Evolutionary conservation across 2,888 invertebrate genomes (phyloP).

Genomic region (Scaptomyza polygonia): DNA sequence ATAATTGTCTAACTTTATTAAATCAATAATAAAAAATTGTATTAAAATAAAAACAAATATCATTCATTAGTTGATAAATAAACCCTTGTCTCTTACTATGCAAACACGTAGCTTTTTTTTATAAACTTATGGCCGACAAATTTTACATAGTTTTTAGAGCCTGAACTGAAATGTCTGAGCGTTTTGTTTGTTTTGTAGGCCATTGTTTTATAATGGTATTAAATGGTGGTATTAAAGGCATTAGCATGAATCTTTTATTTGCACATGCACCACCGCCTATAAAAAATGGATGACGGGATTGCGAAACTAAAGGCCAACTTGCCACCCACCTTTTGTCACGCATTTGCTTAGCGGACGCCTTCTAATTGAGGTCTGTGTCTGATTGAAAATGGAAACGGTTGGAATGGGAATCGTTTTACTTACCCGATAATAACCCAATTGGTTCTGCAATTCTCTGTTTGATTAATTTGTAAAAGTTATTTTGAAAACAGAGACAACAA

Average conservation of each 20-base stretch:
- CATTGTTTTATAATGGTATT: conserved; percentile 67
- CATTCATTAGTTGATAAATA: background rate
- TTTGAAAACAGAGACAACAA: background rate
- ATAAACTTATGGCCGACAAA: conserved; percentile 7
- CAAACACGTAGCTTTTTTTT: conserved; percentile 10
- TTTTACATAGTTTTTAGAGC: conserved; percentile 43
- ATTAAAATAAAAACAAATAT: background rate
- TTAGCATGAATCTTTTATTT: conserved; percentile 74
- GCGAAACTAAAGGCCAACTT: conserved; percentile 6
- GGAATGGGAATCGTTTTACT: background rate
- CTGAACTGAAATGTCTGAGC: background rate
- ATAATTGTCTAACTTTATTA: too few relatives aligned
- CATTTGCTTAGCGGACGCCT: conserved; percentile 40
- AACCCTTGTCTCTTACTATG: background rate
- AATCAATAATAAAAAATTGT: background rate
- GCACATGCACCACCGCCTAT: too few relatives aligned
- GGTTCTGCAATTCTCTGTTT: conserved; percentile 38
- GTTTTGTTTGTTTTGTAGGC: conserved; percentile 23
- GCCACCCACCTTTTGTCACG: conserved; percentile 36
- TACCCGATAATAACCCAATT: conserved; percentile 56
- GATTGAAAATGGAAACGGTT: background rate
- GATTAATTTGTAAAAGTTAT: conserved; percentile 54
- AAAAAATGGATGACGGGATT: conserved; percentile 18
- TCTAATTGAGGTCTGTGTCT: conserved; percentile 39
- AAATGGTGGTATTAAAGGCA: conserved; percentile 68